Base-by-base conservation (phyloP, 2,888 invertebrate genomes). In the Euplagia quadripunctaria region DNA sequence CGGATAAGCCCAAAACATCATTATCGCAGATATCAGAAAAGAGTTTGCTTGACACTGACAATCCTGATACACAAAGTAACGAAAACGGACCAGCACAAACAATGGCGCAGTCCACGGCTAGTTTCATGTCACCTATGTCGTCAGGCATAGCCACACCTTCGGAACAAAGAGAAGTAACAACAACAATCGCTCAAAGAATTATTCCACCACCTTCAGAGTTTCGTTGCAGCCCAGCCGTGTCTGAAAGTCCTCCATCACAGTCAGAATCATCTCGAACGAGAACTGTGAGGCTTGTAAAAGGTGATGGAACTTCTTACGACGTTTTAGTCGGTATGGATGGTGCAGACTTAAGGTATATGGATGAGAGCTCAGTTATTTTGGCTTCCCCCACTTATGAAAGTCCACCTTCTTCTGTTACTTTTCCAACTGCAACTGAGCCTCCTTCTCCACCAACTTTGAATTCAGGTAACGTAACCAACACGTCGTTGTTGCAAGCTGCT, bases 261-360 rank as follows among this genome's bases (percentile, higher is more conserved):
- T 95, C 96, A 58, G 95, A 96, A 84, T 96, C 96, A 81, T 96
- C 95, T 79, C 93, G 96, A 79, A 96, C 96, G 69, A 94, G 94
- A 87, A 96, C 96, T 79, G 93, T 97, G 72, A 91, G 92, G 81
- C 94, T 96, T 66, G 93, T 96, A n/a, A 96, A 96, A 87, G 96
- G 96, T 71, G 94, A 96, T 76, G 96, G 96, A 72, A 96, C 96
- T 69, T 97, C 97, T 58, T 98, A 97, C 87, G 98, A 98, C 89
- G 96, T 98, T 77, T 95, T 98, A 76, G 96, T 97, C 41, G 97
- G 97, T 69, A 96, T 98, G 92, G 98, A 98, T 89, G 98, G 97
- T 77, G 98, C 98, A n/a, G 98, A 99, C 92, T 94, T 99, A 71
- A 97, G 98, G 67, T 99, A 97, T 91, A 98, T 99, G 98, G 99